Base-by-base conservation (phyloP, 2,888 invertebrate species). In the Dysmachus trigonus region DNA sequence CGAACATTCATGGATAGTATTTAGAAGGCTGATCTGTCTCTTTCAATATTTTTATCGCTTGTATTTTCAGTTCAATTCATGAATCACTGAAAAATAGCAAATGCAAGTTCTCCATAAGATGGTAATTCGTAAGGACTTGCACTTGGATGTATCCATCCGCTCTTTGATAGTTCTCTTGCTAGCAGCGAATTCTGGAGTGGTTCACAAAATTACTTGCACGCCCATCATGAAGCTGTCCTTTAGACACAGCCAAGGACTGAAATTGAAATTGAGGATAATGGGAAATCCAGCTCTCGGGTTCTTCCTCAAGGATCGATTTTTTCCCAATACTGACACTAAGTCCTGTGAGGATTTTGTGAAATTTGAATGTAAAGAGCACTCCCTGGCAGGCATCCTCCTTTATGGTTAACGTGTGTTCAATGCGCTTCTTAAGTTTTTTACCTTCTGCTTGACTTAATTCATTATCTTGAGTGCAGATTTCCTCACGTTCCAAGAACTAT, bases 251-350 rank as follows among this genome's bases (percentile, higher is more conserved):
- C 76, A 76, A 76, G 76, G 22, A 38, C 76, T 76, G 31, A 35
- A 76, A 76, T 76, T 33, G 76, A 76, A 76, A 76, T 76, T 18
- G 76, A 76, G 76, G 76, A 76, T 76, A 74, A 74, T 74, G 74
- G 35, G 35, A 38, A 74, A 76, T 76, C 76, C 8, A 76, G 76
- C 35, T 76, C 35, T 76, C 13, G 33, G 38, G 33, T 76, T 18
- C 22, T 76, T 38, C 76, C 22, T 76, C 33, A n/a, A 13, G 18
- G 38, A 76, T 35, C 76, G 76, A 76, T 76, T 76, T 76, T 27
- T 62, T 76, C 38, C 2, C 76, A 76, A 22, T 41, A 76, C 33
- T 8, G 27, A 8, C 10, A 62, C 7, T 8, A 10, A 62, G 22
- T 53, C 22, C 22, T 53, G 53, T 22, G 27, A 18, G 62, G 62